These are phyloP conservation scores for Drosophila affinis DNA, from an alignment of 2,888 invertebrate genomes.

Conservation along the genomic window DNA sequence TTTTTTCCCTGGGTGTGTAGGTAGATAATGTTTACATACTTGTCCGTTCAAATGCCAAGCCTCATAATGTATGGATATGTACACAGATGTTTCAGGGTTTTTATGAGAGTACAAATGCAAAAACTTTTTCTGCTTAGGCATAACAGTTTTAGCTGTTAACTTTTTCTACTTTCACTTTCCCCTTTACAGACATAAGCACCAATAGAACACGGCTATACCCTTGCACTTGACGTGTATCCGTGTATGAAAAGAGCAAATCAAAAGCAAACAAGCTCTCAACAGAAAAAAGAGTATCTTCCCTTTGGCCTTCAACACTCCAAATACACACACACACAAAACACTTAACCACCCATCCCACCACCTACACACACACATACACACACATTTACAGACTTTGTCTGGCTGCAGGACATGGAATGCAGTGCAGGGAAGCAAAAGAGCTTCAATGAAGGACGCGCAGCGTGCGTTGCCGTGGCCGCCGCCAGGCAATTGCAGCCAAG, in stretches of 20 bases:
- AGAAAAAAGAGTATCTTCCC: conserved; percentile 50
- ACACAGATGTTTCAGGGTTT: background rate
- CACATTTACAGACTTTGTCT: conserved; percentile 49
- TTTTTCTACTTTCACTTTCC: background rate
- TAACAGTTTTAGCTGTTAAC: background rate
- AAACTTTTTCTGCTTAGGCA: background rate
- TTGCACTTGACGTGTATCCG: background rate
- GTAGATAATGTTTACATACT: too few species aligned
- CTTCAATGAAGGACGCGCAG: conserved; percentile 45
- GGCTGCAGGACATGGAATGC: conserved; percentile 40
- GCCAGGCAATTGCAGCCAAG: conserved; percentile 20
- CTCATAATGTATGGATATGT: background rate
- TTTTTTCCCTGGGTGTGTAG: too few species aligned
- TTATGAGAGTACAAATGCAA: background rate
- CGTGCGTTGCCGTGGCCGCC: too few species aligned
- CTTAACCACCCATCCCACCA: conserved; percentile 6
- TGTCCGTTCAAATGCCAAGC: background rate
- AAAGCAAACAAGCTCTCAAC: conserved; percentile 52
- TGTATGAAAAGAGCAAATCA: conserved; percentile 60
- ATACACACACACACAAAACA: conserved; percentile 10
- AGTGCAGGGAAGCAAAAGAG: conserved; percentile 21
- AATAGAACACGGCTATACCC: background rate
- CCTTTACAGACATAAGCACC: background rate
- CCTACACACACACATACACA: conserved; percentile 10
- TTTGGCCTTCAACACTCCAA: conserved; percentile 64